Conservation (phyloP, 2,888 invertebrate species). For the Rhodophaea formosa region DNA sequence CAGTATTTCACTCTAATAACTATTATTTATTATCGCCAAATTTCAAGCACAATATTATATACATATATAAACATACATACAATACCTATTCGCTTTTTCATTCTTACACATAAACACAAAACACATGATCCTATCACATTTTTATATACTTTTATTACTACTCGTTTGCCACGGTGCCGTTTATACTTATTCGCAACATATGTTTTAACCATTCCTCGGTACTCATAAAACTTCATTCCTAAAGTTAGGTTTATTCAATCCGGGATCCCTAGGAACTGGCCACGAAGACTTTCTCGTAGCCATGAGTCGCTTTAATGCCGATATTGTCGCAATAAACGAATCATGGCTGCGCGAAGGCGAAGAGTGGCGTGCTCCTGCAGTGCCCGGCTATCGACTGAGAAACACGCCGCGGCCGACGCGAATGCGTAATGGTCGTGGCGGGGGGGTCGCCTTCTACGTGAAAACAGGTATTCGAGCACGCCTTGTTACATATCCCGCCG, state of each 20-base stretch:
- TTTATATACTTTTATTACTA: too few species aligned
- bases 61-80: background rate
- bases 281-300: too few species aligned
- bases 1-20: background rate
- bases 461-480: background rate
- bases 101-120: background rate
- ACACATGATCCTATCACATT: too few species aligned
- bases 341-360: constrained; percentile 1
- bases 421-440: background rate
- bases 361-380: background rate
- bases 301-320: constrained; percentile 1
- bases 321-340: background rate
- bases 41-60: too few species aligned
- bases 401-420: too few species aligned
- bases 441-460: background rate
- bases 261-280: too few species aligned
- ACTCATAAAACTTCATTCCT: constrained; percentile 5
- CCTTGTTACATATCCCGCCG: background rate
- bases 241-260: constrained; percentile 4
- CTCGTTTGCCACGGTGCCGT: background rate
- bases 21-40: background rate
- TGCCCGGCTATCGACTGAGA: background rate
- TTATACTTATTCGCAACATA: background rate
- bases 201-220: background rate
- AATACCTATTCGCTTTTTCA: too few species aligned